phyloP scores from a whole-genome alignment of 2,888 invertebrate genomes.

The Aporophyla nigra region DNA sequence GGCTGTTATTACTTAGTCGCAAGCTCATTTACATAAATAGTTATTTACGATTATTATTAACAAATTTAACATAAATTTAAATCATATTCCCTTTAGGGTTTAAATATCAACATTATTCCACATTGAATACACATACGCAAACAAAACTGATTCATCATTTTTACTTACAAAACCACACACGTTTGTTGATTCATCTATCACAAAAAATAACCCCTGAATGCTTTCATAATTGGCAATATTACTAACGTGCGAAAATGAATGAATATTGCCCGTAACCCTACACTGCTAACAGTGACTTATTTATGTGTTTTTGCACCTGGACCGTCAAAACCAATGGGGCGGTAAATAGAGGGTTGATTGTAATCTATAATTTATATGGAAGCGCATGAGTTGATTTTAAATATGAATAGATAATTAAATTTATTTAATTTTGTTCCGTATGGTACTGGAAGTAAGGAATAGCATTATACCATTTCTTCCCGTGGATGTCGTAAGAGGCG shows the following conservation, averaged over 20 bases:
- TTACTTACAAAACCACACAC: conserved; percentile 9
- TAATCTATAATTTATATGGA: conserved; percentile 61
- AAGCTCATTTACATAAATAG: neutral
- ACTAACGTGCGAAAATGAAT: conserved; percentile 64
- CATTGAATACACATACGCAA: conserved; percentile 14
- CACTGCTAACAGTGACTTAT: conserved; percentile 53
- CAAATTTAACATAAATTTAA: conserved; percentile 6
- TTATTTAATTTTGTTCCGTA: no score
- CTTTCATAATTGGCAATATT: conserved; percentile 58
- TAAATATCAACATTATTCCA: conserved; percentile 1
- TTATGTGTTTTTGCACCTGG: conserved; percentile 68
- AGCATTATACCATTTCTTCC: no score
- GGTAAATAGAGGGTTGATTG: conserved; percentile 60
- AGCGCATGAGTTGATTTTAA: conserved; percentile 23
- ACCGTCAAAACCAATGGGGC: conserved; percentile 58
- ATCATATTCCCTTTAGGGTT: neutral
- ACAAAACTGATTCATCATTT: conserved; percentile 34
- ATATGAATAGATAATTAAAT: conserved; percentile 2
- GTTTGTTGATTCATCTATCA: conserved; percentile 42
- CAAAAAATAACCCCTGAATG: conserved; percentile 47
- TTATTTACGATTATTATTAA: neutral
- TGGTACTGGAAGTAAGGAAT: no score
- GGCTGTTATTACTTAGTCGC: no score
- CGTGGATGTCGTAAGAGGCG: no score
- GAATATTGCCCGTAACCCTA: conserved; percentile 61